Evolutionary conservation across 2,113 vertebrate species (phyloP).

Genomic region (Holacanthus passer): DNA sequence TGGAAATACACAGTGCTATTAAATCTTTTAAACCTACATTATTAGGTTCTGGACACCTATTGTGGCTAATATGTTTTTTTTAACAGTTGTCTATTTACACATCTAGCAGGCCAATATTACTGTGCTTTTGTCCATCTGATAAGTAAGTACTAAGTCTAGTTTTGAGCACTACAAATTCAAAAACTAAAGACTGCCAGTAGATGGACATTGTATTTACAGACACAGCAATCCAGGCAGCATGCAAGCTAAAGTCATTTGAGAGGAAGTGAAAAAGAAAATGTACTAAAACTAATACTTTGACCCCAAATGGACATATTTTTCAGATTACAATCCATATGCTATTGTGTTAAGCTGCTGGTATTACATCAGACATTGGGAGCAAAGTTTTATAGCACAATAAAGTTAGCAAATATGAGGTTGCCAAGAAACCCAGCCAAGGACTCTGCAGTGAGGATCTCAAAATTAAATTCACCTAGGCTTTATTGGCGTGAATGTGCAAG

Average conservation of each 20-base stretch:
- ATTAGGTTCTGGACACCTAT: too few species aligned
- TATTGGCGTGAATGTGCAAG: too few species aligned
- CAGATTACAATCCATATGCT: not conserved
- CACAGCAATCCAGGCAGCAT: not conserved
- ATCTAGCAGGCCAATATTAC: too few species aligned
- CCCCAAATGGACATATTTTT: not conserved
- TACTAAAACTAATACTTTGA: slow-evolving; percentile 7
- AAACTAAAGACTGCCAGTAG: not conserved
- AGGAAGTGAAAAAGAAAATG: not conserved
- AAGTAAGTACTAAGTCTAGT: too few species aligned
- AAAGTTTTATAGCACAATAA: slow-evolving; percentile 59
- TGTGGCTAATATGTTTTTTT: too few species aligned
- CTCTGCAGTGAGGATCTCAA: not conserved
- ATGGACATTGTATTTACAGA: not conserved
- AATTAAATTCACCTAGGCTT: too few species aligned
- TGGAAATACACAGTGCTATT: not conserved
- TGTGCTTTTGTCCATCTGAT: too few species aligned
- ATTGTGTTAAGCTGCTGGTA: not conserved
- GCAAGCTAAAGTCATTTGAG: not conserved
- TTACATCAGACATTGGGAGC: not conserved
- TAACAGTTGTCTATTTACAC: too few species aligned
- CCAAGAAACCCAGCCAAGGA: slow-evolving; percentile 13
- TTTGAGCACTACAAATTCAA: not conserved
- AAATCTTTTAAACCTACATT: too few species aligned
- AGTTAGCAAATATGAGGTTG: slow-evolving; percentile 40